These are phyloP conservation scores for Meloidogyne floridensis DNA, from an alignment of 1,140 invertebrate species.

Conservation along the genomic window DNA sequence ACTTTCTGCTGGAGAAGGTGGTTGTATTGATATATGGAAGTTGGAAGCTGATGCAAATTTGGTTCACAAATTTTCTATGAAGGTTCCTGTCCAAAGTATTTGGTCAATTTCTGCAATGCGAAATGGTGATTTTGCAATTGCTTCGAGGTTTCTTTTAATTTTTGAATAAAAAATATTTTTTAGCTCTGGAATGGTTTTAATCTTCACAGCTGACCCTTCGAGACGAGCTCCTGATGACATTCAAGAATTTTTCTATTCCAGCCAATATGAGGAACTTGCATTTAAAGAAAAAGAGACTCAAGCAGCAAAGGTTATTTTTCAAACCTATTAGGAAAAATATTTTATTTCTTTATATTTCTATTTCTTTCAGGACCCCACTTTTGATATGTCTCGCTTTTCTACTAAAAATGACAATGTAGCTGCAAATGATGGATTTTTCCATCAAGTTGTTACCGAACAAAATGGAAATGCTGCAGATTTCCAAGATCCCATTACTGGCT, in stretches of 20 bases:
- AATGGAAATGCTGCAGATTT: neutral
- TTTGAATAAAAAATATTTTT: neutral
- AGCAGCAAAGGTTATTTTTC: neutral
- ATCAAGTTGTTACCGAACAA: slow-evolving; percentile 68
- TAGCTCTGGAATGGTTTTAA: slow-evolving; percentile 80
- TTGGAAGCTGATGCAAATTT: slow-evolving; percentile 61
- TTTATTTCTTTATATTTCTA: no score
- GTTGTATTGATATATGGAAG: slow-evolving; percentile 81
- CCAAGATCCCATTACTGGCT: slow-evolving; percentile 69
- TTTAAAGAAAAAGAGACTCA: slow-evolving; percentile 19
- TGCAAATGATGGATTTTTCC: slow-evolving; percentile 65
- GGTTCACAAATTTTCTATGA: slow-evolving; percentile 74
- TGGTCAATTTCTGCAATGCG: slow-evolving; percentile 81
- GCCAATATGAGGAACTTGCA: slow-evolving; percentile 24
- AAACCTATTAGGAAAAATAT: neutral
- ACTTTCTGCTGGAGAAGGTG: slow-evolving; percentile 82
- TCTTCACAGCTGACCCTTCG: slow-evolving; percentile 77
- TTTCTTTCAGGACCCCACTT: slow-evolving; percentile 15
- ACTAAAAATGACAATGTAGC: slow-evolving; percentile 19
- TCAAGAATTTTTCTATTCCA: slow-evolving; percentile 70
- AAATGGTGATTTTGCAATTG: slow-evolving; percentile 88
- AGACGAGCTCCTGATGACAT: slow-evolving; percentile 73
- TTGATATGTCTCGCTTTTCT: slow-evolving; percentile 23
- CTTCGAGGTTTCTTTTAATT: slow-evolving; percentile 67
- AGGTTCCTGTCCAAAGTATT: slow-evolving; percentile 78